Evolutionary conservation across 2,113 vertebrate genomes (phyloP), one percentile per base, ranked within the genome.

Genomic region (Scolopax mira): DNA sequence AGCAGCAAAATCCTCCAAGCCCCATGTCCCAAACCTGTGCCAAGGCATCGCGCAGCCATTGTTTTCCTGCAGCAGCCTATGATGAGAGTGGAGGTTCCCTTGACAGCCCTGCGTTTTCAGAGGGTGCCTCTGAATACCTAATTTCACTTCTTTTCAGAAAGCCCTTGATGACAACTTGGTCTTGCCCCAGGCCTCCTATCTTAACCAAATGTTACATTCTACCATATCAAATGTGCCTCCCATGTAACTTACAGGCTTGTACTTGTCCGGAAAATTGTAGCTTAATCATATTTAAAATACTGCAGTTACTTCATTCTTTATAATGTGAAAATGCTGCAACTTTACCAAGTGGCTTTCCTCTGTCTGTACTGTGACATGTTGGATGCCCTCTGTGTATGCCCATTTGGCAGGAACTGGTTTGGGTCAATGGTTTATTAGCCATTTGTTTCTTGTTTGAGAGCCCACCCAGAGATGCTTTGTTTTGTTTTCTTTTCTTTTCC

Each of bases 381-480:
- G 77, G 48, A 14, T 31, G 28, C 4, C 21, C 6, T 42, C 64
- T 48, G 52, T 7, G 31, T 27, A 39, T 27, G 58, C 28, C 61
- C 89, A 85, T 93, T 91, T 91, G 94, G 70, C 84, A 83, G 73
- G 49, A 52, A 37, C 3, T 44, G n/a, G 2, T 46, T 72, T 52
- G 79, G 71, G 51, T 61, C 80, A 81, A 3, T 39, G 79, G 21
- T 62, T 91, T 88, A 65, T 85, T 42, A 39, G 81, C 91, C 89
- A 85, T 93, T 95, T 96, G 89, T 65, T 73, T 92, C 61, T 44
- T 41, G 39, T 23, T 66, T 73, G 42, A 46, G 89, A 70, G 74
- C n/a, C 55, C 54, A 1, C 64, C 25, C 58, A 17, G 19, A 62
- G 69, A 55, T 25, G 28, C 33, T 78, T 66, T 35, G 33, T n/a